These are phyloP conservation scores for Upupa epops DNA, from an alignment of 2,113 vertebrate genomes.

Conservation along the genomic window DNA sequence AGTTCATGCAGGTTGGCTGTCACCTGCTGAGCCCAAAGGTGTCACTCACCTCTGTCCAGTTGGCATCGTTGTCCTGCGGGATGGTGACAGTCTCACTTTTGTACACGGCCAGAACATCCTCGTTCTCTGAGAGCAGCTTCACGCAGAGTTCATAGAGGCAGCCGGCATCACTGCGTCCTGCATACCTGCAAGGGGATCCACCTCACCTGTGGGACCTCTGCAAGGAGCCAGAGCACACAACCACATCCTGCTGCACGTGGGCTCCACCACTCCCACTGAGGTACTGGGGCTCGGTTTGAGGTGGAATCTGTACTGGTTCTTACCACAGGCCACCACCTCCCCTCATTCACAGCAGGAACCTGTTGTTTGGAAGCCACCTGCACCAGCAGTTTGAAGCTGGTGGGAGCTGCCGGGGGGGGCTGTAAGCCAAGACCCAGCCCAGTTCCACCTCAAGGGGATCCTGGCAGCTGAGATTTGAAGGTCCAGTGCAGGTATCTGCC, in stretches of 20 bases:
- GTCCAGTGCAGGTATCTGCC: background rate
- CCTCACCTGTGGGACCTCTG: background rate
- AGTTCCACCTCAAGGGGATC: background rate
- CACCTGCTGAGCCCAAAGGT: background rate
- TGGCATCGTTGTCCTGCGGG: conserved; percentile 29
- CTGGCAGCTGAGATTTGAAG: background rate
- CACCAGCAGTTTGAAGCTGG: background rate
- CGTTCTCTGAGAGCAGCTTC: conserved; percentile 73
- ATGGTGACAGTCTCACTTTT: conserved; percentile 73
- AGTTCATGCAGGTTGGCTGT: background rate
- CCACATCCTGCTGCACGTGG: background rate
- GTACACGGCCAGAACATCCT: conserved; percentile 76
- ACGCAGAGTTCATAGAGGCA: conserved; percentile 76
- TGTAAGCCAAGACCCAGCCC: background rate
- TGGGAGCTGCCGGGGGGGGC: background rate
- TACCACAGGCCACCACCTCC: background rate
- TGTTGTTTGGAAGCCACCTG: accelerated
- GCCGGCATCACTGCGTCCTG: conserved; percentile 70
- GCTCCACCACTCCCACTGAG: background rate
- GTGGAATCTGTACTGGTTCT: background rate
- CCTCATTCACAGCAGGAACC: background rate
- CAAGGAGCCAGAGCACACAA: background rate
- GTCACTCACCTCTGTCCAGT: conserved; percentile 72
- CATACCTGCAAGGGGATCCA: conserved; percentile 66
- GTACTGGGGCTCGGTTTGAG: background rate